Evolutionary conservation across 2,113 vertebrate species (phyloP).

Genomic region (Rana temporaria): DNA sequence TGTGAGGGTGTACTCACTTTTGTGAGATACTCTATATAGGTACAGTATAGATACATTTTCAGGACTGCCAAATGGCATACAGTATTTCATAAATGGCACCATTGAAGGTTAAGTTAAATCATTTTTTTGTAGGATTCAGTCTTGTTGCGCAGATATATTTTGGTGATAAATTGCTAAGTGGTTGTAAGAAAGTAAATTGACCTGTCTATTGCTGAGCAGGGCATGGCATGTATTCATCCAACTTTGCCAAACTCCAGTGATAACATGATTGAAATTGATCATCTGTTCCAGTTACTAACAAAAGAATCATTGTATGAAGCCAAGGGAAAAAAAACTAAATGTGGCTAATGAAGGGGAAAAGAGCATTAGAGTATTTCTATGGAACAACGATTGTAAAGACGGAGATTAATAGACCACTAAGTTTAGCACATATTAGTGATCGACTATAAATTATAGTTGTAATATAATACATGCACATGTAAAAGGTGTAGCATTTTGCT

Average conservation of each 20-base stretch:
- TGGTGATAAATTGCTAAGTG: neutral
- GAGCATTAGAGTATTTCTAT: neutral
- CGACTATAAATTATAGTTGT: neutral
- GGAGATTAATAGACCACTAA: neutral
- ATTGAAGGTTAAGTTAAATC: neutral
- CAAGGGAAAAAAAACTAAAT: neutral
- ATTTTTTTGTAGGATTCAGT: neutral
- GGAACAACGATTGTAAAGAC: neutral
- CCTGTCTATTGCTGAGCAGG: neutral
- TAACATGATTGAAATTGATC: conserved; percentile 41
- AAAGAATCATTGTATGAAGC: conserved; percentile 2
- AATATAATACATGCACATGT: no score
- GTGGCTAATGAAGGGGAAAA: conserved; percentile 28
- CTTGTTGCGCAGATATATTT: neutral
- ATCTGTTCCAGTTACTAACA: conserved; percentile 5
- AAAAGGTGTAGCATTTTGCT: no score
- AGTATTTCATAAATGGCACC: neutral
- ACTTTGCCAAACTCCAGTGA: conserved; percentile 17
- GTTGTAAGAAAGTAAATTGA: neutral
- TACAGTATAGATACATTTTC: no score
- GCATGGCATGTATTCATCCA: conserved; percentile 18
- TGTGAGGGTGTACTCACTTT: no score
- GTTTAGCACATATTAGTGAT: neutral
- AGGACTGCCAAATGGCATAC: neutral
- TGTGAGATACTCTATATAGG: no score